A percentile compares a stretch with the other conserved stretches of the same genome.
Conservation (phyloP, 2,113 vertebrate genomes). For the Amazona vittata region DNA sequence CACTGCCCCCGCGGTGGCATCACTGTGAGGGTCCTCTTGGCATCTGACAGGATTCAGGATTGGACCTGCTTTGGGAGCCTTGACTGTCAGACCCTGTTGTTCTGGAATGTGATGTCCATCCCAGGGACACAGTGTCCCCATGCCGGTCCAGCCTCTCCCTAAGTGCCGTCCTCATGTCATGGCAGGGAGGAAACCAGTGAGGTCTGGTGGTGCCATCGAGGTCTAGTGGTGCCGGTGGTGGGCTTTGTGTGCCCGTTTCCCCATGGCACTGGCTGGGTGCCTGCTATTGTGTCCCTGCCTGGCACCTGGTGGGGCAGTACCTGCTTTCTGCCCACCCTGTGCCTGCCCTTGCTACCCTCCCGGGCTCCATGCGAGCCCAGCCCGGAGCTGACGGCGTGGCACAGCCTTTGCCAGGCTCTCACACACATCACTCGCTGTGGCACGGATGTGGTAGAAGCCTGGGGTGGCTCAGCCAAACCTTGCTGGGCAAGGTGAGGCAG, state of each 20-base stretch:
- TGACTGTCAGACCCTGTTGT: neutral
- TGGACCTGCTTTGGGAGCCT: neutral
- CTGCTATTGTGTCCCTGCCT: neutral
- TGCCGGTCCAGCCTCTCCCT: neutral
- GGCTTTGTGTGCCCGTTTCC: neutral
- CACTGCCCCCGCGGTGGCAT: fast-evolving
- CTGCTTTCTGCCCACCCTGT: neutral
- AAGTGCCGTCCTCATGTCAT: fast-evolving
- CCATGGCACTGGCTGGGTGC: neutral
- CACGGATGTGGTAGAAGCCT: fast-evolving
- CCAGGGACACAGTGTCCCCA: fast-evolving
- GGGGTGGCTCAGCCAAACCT: neutral
- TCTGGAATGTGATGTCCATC: neutral
- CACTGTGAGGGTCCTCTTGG: neutral
- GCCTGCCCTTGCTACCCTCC: fast-evolving
- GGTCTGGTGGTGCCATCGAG: neutral
- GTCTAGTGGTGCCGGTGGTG: fast-evolving
- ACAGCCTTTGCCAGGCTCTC: neutral
- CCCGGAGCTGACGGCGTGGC: neutral
- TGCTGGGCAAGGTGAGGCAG: neutral
- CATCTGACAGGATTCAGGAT: fast-evolving
- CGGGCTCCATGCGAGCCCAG: fast-evolving
- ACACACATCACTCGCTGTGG: fast-evolving
- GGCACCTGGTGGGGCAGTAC: neutral
- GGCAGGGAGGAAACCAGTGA: neutral